These are phyloP conservation scores for Melanotaenia boesemani DNA, from an alignment of 2,797 vertebrate species.

Conservation along the genomic window DNA sequence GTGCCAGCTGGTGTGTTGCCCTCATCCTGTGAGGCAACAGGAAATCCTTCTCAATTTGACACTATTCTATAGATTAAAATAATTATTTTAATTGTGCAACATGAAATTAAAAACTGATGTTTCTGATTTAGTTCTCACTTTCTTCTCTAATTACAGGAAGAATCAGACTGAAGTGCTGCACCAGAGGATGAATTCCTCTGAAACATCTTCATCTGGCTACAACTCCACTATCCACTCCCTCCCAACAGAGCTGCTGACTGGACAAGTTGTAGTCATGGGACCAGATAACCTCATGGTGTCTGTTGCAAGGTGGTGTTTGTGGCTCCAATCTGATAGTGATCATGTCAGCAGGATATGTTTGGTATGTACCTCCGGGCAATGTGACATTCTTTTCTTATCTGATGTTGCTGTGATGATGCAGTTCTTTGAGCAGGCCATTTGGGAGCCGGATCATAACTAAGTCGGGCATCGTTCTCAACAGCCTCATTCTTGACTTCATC, in stretches of 20 bases:
- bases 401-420: constrained; percentile 58
- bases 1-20: no score
- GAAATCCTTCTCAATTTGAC: no score
- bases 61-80: no score
- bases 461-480: constrained; percentile 90
- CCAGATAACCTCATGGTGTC: constrained; percentile 89
- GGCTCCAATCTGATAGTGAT: constrained; percentile 5
- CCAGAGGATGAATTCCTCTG: constrained; percentile 81
- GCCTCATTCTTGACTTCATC: constrained; percentile 88
- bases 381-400: constrained; percentile 41
- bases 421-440: constrained; percentile 88
- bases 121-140: not conserved
- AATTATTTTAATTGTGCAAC: no score
- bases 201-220: constrained; percentile 58
- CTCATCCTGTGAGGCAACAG: no score
- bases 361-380: constrained; percentile 30
- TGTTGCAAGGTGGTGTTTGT: constrained; percentile 81
- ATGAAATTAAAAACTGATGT: not conserved
- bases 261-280: constrained; percentile 89
- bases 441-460: constrained; percentile 88
- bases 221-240: constrained; percentile 59
- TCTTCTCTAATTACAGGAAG: constrained; percentile 74
- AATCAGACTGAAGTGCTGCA: constrained; percentile 76
- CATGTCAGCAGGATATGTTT: constrained; percentile 20
- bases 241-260: constrained; percentile 71